A percentile compares a stretch with the other conserved stretches of the same genome.
Evolutionary conservation across 2,888 invertebrate genomes (phyloP).

Genomic region (Lithophane leautieri): DNA sequence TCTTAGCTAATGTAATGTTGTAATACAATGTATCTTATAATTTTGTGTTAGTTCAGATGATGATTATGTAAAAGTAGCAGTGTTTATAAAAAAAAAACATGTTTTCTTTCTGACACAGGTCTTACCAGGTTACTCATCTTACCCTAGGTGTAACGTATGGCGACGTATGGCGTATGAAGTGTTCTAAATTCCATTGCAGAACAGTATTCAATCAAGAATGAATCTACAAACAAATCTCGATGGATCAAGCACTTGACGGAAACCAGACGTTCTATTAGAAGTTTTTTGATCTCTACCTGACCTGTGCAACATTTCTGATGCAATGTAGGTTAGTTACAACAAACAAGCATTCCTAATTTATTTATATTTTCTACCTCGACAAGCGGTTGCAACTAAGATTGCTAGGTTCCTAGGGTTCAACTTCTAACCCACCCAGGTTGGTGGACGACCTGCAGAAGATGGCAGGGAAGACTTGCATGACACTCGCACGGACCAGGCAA

Average conservation of each 20-base stretch:
- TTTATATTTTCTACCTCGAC: background rate
- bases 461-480: background rate
- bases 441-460: background rate
- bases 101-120: background rate
- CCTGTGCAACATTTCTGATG: slow-evolving; percentile 18
- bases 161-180: background rate
- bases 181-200: slow-evolving; percentile 22
- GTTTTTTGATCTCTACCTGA: slow-evolving; percentile 26
- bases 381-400: background rate
- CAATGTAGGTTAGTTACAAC: slow-evolving; percentile 34
- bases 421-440: background rate
- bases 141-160: slow-evolving; percentile 4
- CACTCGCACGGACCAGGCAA: background rate
- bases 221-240: slow-evolving; percentile 13
- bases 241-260: slow-evolving; percentile 20
- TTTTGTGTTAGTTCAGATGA: background rate
- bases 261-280: slow-evolving; percentile 30
- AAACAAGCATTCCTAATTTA: background rate
- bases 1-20: background rate
- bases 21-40: background rate
- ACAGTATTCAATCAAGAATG: slow-evolving; percentile 24
- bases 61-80: background rate
- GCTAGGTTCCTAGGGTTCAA: background rate
- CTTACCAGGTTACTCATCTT: background rate
- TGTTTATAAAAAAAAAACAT: background rate